Percentiles rank a stretch among this genome's conserved stretches.
Evolutionary conservation across 2,113 vertebrate species (phyloP).

Genomic region (Alethe castanea): DNA sequence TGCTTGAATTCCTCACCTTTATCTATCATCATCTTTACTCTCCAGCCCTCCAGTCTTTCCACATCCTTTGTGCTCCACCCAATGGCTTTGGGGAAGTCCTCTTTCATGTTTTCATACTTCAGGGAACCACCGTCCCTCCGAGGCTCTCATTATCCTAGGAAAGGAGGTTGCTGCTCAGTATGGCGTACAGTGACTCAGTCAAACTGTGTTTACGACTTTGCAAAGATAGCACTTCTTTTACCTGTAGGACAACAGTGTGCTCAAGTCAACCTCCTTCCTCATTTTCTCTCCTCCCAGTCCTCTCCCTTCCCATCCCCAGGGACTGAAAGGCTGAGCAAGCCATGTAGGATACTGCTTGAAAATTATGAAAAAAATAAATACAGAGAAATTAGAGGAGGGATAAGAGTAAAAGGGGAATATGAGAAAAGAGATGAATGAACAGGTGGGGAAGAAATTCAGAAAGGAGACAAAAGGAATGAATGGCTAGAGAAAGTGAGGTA

Average conservation of each 20-base stretch:
- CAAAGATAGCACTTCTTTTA: conserved; percentile 56
- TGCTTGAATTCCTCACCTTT: conserved; percentile 3
- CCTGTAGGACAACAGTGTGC: neutral
- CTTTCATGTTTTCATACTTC: conserved; percentile 57
- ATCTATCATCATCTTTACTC: conserved; percentile 38
- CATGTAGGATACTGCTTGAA: neutral
- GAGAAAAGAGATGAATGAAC: neutral
- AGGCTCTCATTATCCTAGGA: conserved; percentile 49
- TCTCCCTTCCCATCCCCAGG: neutral
- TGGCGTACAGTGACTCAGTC: conserved; percentile 17
- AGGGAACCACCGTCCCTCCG: neutral
- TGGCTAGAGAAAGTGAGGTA: neutral
- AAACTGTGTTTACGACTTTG: conserved; percentile 17
- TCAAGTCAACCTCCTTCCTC: neutral
- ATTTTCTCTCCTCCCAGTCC: conserved; percentile 11
- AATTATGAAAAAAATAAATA: neutral
- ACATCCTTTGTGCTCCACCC: conserved; percentile 59
- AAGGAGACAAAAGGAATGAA: neutral
- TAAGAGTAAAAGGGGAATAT: neutral
- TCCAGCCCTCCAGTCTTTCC: conserved; percentile 46
- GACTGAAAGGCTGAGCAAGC: neutral
- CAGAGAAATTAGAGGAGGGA: neutral
- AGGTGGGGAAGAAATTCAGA: neutral
- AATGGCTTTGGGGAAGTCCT: conserved; percentile 58
- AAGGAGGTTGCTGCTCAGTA: conserved; percentile 19